These are phyloP conservation scores for Fundulus diaphanus DNA, from an alignment of 2,797 vertebrate species.

Conservation along the genomic window DNA sequence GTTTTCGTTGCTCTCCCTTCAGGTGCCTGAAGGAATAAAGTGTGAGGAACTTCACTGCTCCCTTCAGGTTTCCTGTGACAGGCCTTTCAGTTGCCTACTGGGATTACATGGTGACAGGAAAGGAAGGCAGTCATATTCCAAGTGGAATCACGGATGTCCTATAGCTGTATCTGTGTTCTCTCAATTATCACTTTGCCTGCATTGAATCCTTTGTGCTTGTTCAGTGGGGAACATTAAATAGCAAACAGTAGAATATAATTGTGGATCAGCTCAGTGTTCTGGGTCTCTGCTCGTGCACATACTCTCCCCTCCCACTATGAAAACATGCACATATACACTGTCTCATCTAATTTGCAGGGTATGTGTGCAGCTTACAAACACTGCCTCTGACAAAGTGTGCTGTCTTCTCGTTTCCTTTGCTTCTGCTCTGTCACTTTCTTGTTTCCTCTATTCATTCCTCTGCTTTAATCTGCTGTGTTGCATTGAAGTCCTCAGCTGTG, in stretches of 20 bases:
- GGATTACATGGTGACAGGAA: conserved; percentile 49
- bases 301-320: neutral
- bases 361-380: conserved; percentile 18
- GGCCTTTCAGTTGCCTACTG: conserved; percentile 35
- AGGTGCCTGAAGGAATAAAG: conserved; percentile 22
- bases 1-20: conserved; percentile 22
- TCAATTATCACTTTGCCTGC: conserved; percentile 36
- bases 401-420: conserved; percentile 40
- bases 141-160: conserved; percentile 49
- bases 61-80: conserved; percentile 38
- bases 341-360: conserved; percentile 44
- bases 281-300: neutral
- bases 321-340: conserved; percentile 18
- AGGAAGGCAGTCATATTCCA: conserved; percentile 42
- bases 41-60: conserved; percentile 33
- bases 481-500: conserved; percentile 23
- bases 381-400: conserved; percentile 35
- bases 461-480: conserved; percentile 47
- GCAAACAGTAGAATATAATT: conserved; percentile 14
- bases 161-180: conserved; percentile 29
- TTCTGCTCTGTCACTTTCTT: conserved; percentile 31
- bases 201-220: conserved; percentile 10
- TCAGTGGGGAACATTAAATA: conserved; percentile 20
- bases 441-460: conserved; percentile 26
- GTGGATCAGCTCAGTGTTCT: conserved; percentile 4